Evolutionary conservation across 2,113 vertebrate genomes (phyloP).

Genomic region (Vombatus ursinus): DNA sequence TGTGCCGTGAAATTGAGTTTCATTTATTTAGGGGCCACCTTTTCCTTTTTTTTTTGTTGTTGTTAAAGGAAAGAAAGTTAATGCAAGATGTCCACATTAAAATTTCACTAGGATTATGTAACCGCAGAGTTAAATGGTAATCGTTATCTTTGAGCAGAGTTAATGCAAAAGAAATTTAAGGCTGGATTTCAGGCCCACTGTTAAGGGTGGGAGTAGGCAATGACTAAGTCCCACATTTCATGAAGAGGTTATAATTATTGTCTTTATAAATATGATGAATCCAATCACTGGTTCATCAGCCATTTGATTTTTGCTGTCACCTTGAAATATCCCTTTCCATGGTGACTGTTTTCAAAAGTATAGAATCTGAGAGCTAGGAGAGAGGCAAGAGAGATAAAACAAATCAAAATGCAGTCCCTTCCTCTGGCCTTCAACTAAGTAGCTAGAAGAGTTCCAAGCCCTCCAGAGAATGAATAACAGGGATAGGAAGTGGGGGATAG

Average conservation of each 20-base stretch:
- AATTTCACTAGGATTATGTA: slow-evolving; percentile 80
- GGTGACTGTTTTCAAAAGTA: slow-evolving; percentile 12
- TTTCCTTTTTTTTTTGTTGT: slow-evolving; percentile 87
- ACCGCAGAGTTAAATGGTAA: slow-evolving; percentile 69
- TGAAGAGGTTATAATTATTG: slow-evolving; percentile 43
- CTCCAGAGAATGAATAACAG: slow-evolving; percentile 55
- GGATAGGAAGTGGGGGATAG: neutral
- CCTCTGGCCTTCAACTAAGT: slow-evolving; percentile 59
- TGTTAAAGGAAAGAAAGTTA: slow-evolving; percentile 77
- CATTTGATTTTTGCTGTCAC: slow-evolving; percentile 1
- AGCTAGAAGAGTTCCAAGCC: slow-evolving; percentile 57
- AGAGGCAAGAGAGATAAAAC: slow-evolving; percentile 30
- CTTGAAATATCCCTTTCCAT: slow-evolving; percentile 17
- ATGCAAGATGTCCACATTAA: slow-evolving; percentile 77
- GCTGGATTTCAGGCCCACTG: slow-evolving; percentile 46
- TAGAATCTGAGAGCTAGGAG: slow-evolving; percentile 43
- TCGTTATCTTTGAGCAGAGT: slow-evolving; percentile 68
- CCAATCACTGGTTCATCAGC: neutral
- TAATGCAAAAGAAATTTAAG: slow-evolving; percentile 76
- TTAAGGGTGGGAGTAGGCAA: slow-evolving; percentile 38
- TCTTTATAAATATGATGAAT: slow-evolving; percentile 54
- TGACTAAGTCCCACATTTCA: slow-evolving; percentile 36
- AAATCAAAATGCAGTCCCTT: slow-evolving; percentile 36
- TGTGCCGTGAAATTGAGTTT: slow-evolving; percentile 99
- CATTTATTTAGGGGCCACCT: slow-evolving; percentile 96